phyloP scores from a whole-genome alignment of 2,888 invertebrate genomes.

The Hypsopygia costalis region DNA sequence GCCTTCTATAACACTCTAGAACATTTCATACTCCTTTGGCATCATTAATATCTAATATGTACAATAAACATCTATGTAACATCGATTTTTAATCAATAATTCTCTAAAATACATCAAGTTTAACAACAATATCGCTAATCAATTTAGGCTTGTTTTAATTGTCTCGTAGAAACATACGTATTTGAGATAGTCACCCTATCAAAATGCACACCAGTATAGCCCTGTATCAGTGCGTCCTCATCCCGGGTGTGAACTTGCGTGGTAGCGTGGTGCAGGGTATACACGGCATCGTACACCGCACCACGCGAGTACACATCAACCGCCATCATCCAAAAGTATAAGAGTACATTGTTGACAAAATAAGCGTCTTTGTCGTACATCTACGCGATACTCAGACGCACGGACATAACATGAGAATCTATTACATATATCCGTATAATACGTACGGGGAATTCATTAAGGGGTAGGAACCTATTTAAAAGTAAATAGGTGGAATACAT shows the following conservation, averaged over 20 bases:
- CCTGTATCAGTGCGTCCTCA: slow-evolving; percentile 34
- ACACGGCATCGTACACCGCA: too few species aligned
- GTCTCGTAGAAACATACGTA: slow-evolving; percentile 57
- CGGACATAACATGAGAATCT: not conserved
- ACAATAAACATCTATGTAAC: slow-evolving; percentile 80
- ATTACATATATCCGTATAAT: not conserved
- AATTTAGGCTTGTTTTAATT: slow-evolving; percentile 63
- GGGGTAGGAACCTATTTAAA: slow-evolving; percentile 26
- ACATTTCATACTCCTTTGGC: slow-evolving; percentile 58
- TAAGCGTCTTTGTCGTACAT: not conserved
- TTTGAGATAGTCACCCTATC: slow-evolving; percentile 33
- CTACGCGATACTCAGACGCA: not conserved
- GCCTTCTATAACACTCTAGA: slow-evolving; percentile 74
- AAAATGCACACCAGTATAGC: slow-evolving; percentile 32
- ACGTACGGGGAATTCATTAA: slow-evolving; percentile 14
- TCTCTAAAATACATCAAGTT: slow-evolving; percentile 78
- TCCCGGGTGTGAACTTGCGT: too few species aligned
- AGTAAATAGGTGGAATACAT: slow-evolving; percentile 35
- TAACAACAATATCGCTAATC: slow-evolving; percentile 71
- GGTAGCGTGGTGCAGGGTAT: too few species aligned
- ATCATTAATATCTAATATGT: slow-evolving; percentile 64
- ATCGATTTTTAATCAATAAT: slow-evolving; percentile 79
- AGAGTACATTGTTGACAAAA: not conserved
- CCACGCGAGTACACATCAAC: not conserved
- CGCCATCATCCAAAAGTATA: not conserved